Evolutionary conservation across 2,888 invertebrate species (phyloP).

Genomic region (Chaitophorus viminalis): DNA sequence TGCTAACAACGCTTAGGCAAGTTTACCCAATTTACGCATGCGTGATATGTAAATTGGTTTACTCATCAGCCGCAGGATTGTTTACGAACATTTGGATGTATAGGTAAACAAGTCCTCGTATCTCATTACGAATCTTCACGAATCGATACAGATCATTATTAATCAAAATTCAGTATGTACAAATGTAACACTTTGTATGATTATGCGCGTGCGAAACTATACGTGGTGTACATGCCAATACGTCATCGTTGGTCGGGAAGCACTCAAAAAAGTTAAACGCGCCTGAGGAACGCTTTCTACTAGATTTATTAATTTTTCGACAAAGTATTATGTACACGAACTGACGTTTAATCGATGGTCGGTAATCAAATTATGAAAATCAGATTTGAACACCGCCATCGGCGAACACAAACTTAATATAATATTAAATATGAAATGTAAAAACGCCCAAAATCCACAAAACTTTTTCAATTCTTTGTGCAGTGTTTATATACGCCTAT

Average conservation of each 20-base stretch:
- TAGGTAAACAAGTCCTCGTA: not conserved
- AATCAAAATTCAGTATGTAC: no score
- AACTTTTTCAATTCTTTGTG: no score
- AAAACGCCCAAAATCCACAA: not conserved
- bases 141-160: not conserved
- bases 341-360: constrained; percentile 48
- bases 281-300: not conserved
- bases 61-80: no score
- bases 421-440: not conserved
- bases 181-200: no score
- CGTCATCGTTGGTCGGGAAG: no score
- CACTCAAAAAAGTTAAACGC: not conserved
- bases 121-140: not conserved
- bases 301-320: constrained; percentile 28
- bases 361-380: constrained; percentile 37
- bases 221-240: no score
- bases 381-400: not conserved
- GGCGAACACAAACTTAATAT: not conserved
- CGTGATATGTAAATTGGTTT: no score
- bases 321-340: not conserved
- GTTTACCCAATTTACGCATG: no score
- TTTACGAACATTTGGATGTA: not conserved
- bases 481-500: no score
- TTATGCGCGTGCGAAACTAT: no score
- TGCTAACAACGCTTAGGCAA: no score